Evolutionary conservation across 2,888 invertebrate species (phyloP), one percentile per base, ranked within the genome.

Genomic region (Cheilosia scutellata): DNA sequence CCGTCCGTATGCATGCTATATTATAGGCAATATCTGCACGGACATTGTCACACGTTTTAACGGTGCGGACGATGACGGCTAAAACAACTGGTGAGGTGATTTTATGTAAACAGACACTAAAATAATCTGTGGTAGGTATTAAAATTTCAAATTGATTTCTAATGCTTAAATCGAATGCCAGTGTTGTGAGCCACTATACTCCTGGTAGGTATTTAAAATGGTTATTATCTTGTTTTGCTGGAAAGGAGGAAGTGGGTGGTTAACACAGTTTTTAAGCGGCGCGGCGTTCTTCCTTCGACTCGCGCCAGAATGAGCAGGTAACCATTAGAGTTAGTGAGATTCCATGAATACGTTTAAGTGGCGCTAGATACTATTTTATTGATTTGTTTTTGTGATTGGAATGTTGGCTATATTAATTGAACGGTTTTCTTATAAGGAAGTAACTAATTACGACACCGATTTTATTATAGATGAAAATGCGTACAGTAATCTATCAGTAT

Each of bases 131-230:
- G 42, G 63, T 37, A 33, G 44, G 55, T 37, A 74, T 74, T 65
- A 74, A 74, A 65, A 74, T 65, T 74, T 65, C 74, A 74, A 74
- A 74, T 63, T 74, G 63, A 74, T 74, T 63, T 74, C 44, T 11
- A 47, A 29, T 62, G 37, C 40, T 53, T 44, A 44, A 70, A 57
- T 42, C 16, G 44, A 49, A 7, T 9, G 51, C 13, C n/a, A 65
- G 60, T 40, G 42, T 27, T 27, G 27, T 66, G 9, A 33, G 25
- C 63, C 20, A 1, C 31, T 49, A 20, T 20, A 49, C 37, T 51
- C 63, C 49, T 33, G 49, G 49, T 65, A 20, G 49, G 37, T 49
- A 33, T 13, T 49, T 25, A 9, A 7, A n/a, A 49, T 47, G 16
- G 47, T 9, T 5, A 37, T 60, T 20, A 20, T 20, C 20, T 20